Evolutionary conservation across 2,888 invertebrate species (phyloP).

Genomic region (Lepidochitona cinerea): DNA sequence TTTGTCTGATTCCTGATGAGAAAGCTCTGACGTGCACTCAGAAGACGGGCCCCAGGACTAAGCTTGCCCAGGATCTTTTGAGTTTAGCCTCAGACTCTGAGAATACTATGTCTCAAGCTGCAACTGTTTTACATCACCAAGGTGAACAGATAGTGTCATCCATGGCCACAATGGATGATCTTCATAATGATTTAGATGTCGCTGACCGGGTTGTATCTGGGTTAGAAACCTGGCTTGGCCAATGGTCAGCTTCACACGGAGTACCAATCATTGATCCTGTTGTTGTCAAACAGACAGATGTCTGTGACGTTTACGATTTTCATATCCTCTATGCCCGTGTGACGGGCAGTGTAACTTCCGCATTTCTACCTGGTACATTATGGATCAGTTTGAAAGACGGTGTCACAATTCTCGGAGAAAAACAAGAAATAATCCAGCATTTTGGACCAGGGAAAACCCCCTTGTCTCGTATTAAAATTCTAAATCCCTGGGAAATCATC

Average conservation of each 20-base stretch:
- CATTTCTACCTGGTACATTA: background rate
- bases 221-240: constrained; percentile 53
- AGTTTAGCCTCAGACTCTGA: constrained; percentile 50
- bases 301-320: background rate
- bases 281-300: background rate
- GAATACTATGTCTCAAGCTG: constrained; percentile 46
- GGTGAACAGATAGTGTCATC: constrained; percentile 48
- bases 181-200: constrained; percentile 54
- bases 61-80: constrained; percentile 37
- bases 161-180: constrained; percentile 42
- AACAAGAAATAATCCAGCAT: constrained; percentile 37
- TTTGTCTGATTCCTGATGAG: constrained; percentile 20
- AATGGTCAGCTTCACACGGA: constrained; percentile 32
- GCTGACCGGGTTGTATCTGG: constrained; percentile 47
- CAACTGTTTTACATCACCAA: constrained; percentile 40
- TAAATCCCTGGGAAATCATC: constrained; percentile 47
- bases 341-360: background rate
- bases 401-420: constrained; percentile 19
- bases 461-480: constrained; percentile 38
- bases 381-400: constrained; percentile 1
- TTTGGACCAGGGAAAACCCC: constrained; percentile 39
- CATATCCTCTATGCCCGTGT: background rate
- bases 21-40: background rate
- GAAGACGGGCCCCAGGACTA: background rate
- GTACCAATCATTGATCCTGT: background rate